Conservation (phyloP, 2,888 invertebrate species). For the Lathronympha strigana region DNA sequence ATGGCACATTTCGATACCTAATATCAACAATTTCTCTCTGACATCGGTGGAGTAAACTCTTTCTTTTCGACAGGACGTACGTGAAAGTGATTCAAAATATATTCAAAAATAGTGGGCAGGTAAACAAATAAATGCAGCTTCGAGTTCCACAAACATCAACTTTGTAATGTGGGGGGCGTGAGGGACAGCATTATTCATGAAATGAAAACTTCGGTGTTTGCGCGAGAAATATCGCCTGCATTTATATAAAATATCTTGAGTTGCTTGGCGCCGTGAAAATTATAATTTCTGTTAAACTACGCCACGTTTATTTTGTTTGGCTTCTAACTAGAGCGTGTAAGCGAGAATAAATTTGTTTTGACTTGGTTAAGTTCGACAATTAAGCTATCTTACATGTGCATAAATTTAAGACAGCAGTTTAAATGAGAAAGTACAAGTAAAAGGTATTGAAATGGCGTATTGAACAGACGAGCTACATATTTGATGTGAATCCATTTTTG, state of each 20-base stretch:
- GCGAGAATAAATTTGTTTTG: slow-evolving; percentile 18
- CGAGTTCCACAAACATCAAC: slow-evolving; percentile 19
- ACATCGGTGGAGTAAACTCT: background rate
- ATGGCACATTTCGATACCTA: background rate
- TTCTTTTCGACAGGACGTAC: background rate
- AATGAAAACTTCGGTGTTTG: slow-evolving; percentile 39
- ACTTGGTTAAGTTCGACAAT: slow-evolving; percentile 8
- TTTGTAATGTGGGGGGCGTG: slow-evolving; percentile 7
- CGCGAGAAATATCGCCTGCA: slow-evolving; percentile 37
- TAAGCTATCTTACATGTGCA: background rate
- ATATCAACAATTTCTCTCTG: background rate
- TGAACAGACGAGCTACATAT: background rate
- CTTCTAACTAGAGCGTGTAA: slow-evolving; percentile 18
- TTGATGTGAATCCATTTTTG: no score
- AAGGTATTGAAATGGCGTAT: no score
- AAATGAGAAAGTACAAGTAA: background rate
- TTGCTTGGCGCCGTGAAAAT: slow-evolving; percentile 28
- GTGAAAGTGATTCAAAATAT: background rate
- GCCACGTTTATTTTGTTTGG: slow-evolving; percentile 28
- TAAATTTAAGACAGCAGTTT: background rate
- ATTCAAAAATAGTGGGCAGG: slow-evolving; percentile 13
- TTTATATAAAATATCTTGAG: slow-evolving; percentile 37
- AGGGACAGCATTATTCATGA: slow-evolving; percentile 36
- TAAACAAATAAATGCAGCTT: slow-evolving; percentile 21
- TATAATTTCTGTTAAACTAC: slow-evolving; percentile 39